Evolutionary conservation across 2,888 invertebrate species (phyloP), one percentile per base, ranked within the genome.

Genomic region (Mycalesis mineus): DNA sequence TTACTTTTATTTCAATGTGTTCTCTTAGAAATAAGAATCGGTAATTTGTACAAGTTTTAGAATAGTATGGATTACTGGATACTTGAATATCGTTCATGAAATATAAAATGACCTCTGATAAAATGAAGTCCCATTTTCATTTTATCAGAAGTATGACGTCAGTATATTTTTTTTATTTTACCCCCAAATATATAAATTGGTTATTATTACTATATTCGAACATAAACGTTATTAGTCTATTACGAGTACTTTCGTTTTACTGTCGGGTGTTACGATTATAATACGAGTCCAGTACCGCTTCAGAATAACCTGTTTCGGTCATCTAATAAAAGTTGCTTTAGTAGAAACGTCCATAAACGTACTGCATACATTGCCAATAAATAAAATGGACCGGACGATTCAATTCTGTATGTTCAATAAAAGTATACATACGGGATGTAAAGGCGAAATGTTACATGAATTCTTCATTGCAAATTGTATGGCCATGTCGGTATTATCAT

Each of bases 381-480:
- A 86, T 80, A 85, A 87, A 85, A 83, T 80, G 78, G 75, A 73
- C 73, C 65, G 71, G 73, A 75, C 74, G 75, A 78, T 75, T 76
- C 84, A 75, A 78, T 83, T 77, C 75, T 74, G 73, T 74, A 71
- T 71, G 78, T 77, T 84, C 87, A 84, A 87, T 86, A 88, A 86
- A 88, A 85, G 83, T 79, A 22, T 22, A 84, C 78, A 82, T 81
- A 74, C 75, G 74, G 74, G 82, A 85, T 83, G 85, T 84, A 85
- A 86, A 81, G 78, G 77, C 71, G 78, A 78, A 58, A 72, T 80
- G 75, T 74, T 79, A 80, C 80, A 88, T 89, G 88, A 89, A 89
- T 88, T 80, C 88, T 88, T 89, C 85, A 89, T 88, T 83, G 77
- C 76, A 88, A 88, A 88, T 88, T 88, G 88, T 88, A 86, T 87